Evolutionary conservation across 2,113 vertebrate species (phyloP).

Genomic region (Talpa occidentalis): DNA sequence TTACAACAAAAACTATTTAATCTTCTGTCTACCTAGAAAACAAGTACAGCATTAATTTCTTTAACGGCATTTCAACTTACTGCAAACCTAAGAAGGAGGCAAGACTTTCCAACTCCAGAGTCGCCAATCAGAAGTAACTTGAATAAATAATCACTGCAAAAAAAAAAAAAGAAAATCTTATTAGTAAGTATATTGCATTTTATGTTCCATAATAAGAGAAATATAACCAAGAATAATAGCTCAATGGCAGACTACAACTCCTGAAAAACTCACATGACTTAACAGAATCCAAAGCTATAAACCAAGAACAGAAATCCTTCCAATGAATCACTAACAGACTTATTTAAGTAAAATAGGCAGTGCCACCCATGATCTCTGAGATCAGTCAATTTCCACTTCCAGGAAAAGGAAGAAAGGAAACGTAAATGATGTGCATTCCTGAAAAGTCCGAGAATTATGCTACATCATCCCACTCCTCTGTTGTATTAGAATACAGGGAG

Average conservation of each 20-base stretch:
- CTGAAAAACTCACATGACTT: neutral
- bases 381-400: conserved; percentile 12
- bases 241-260: conserved; percentile 16
- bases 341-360: neutral
- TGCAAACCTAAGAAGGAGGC: conserved; percentile 98
- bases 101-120: conserved; percentile 98
- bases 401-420: conserved; percentile 21
- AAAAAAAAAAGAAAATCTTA: conserved; percentile 56
- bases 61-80: conserved; percentile 90
- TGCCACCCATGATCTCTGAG: neutral
- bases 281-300: conserved; percentile 35
- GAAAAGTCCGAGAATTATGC: neutral
- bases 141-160: conserved; percentile 98
- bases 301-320: neutral
- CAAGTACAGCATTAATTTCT: conserved; percentile 11
- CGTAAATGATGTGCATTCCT: neutral
- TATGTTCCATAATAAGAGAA: conserved; percentile 51
- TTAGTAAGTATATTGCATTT: conserved; percentile 47
- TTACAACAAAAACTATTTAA: too few species aligned
- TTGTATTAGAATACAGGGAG: neutral
- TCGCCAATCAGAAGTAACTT: conserved; percentile 99
- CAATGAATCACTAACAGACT: neutral
- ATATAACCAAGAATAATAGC: neutral
- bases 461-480: conserved; percentile 15
- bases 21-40: conserved; percentile 46